Evolutionary conservation across 2,888 invertebrate genomes (phyloP), one percentile per base, ranked within the genome.

Genomic region (Eupithecia vulgata): DNA sequence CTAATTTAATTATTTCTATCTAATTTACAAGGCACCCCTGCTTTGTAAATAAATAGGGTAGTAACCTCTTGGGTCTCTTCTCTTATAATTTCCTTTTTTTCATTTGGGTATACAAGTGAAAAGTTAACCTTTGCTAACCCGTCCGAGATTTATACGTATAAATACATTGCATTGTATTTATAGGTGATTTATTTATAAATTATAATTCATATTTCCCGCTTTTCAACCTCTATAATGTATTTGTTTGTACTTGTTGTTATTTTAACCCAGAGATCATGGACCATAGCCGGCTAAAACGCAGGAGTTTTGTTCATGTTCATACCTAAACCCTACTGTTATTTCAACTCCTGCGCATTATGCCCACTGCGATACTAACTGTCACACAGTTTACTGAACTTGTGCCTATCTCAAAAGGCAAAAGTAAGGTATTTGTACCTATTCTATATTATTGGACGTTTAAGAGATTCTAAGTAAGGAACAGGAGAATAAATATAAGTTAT

Each of bases 341-440:
- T 52, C 52, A 17, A 48, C 52, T 67, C 48, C 34, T 5, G 65
- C 65, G 52, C 48, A 67, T 67, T 52, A 67, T 67, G 67, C 67
- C 67, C 5, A 10, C 37, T 52, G n/a, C 48, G 48, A 52, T 52
- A 52, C 21, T 37, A 21, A 69, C 42, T 61, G 62, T 62, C 70
- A 70, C 35, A 52, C 35, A 52, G 64, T 64, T 64, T 62, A 64
- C 70, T 62, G 45, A 64, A 70, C 62, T 70, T 45, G 45, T 42
- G 34, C 62, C 65, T 65, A 65, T 65, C 65, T 65, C 64, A 21
- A 65, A 64, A 40, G 65, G 30, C 42, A 64, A 70, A 45, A 52
- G 62, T 62, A 70, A 45, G 52, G 6, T 64, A 48, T 48, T 48
- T 30, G 30, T 37, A 48, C 48, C 61, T 34, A 42, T 59, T 65